phyloP scores from a whole-genome alignment of 2,797 vertebrate species.

The Graptemys geographica region DNA sequence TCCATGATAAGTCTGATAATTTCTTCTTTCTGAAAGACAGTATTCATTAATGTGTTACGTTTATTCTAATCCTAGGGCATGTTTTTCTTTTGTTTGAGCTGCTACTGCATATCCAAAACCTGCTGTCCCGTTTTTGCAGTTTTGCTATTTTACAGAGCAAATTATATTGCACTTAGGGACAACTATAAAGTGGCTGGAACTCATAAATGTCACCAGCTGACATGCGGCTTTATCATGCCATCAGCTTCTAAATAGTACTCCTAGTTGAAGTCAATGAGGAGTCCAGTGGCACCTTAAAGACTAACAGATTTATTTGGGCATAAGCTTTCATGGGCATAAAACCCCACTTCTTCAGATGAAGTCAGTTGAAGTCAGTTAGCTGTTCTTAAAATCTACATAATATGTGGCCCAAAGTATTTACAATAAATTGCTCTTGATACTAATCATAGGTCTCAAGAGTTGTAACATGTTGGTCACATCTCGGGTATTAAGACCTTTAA shows the following conservation, averaged over 20 bases:
- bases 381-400: not conserved
- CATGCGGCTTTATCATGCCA: not conserved
- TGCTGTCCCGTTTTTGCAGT: not conserved
- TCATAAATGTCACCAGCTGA: not conserved
- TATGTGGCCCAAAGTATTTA: not conserved
- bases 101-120: not conserved
- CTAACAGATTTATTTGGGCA: no score
- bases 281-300: no score
- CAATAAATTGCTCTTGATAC: not conserved
- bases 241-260: not conserved
- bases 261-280: not conserved
- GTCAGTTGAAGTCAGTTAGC: not conserved
- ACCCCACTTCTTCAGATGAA: no score
- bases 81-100: not conserved
- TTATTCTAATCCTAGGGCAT: not conserved
- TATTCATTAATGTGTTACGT: not conserved
- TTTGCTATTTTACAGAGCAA: not conserved
- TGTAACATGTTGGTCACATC: not conserved
- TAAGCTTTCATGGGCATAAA: no score
- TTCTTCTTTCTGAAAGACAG: slow-evolving; percentile 85
- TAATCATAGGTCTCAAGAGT: not conserved
- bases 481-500: not conserved
- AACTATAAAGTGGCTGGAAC: not conserved
- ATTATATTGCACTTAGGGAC: not conserved
- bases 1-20: slow-evolving; percentile 88